Percentiles rank a stretch among this genome's conserved stretches.
phyloP scores from a whole-genome alignment of 2,113 vertebrate species.

The Oryzias curvinotus region DNA sequence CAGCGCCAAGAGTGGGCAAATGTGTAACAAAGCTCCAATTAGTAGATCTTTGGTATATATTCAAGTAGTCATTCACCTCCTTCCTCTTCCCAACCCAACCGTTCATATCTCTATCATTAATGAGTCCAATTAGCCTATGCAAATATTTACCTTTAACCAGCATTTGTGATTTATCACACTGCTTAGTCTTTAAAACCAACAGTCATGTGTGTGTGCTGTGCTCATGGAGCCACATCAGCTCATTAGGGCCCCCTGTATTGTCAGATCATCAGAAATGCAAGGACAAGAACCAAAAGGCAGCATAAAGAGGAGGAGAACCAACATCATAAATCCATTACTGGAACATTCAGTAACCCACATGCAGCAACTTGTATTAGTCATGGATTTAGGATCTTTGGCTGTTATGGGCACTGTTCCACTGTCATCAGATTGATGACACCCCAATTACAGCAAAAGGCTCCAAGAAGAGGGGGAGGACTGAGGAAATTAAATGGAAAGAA shows the following conservation, averaged over 20 bases:
- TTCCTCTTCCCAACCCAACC: slow-evolving; percentile 33
- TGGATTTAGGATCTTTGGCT: slow-evolving; percentile 64
- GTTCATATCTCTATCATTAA: slow-evolving; percentile 66
- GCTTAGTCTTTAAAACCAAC: slow-evolving; percentile 65
- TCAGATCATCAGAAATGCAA: slow-evolving; percentile 60
- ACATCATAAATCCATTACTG: slow-evolving; percentile 31
- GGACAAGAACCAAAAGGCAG: slow-evolving; percentile 50
- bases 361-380: slow-evolving; percentile 42
- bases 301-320: slow-evolving; percentile 29
- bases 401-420: slow-evolving; percentile 68
- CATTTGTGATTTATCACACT: slow-evolving; percentile 72
- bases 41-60: slow-evolving; percentile 60
- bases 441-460: slow-evolving; percentile 48
- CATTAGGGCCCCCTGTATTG: slow-evolving; percentile 66
- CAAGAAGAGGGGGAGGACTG: slow-evolving; percentile 19
- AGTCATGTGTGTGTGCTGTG: slow-evolving; percentile 27
- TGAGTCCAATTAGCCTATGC: slow-evolving; percentile 77
- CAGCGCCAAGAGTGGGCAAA: slow-evolving; percentile 16
- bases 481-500: slow-evolving; percentile 47
- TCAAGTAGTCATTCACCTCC: slow-evolving; percentile 59
- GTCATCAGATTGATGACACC: slow-evolving; percentile 67
- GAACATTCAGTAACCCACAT: slow-evolving; percentile 30
- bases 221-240: slow-evolving; percentile 41
- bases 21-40: slow-evolving; percentile 70
- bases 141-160: slow-evolving; percentile 76